Evolutionary conservation across 2,888 invertebrate species (phyloP), one percentile per base, ranked within the genome.

Genomic region (Temnothorax unifasciatus): DNA sequence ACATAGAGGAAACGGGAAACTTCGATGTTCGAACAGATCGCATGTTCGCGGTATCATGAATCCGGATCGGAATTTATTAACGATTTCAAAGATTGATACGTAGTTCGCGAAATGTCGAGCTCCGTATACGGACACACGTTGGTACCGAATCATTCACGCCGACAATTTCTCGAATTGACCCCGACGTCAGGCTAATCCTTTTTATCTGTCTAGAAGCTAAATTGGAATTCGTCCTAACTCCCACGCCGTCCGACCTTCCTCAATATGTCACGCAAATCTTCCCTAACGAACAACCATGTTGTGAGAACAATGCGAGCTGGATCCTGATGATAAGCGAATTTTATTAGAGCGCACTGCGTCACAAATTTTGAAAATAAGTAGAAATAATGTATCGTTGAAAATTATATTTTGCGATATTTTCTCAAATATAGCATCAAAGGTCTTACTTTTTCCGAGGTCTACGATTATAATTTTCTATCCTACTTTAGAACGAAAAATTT

Each of bases 131-230:
- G 86, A 75, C 29, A 90, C 88, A 76, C 52, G 85, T 81, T 90
- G 90, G 88, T 52, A 90, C 90, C 88, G 83, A 86, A 76, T 88
- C 83, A 90, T 86, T 90, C 76, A 85, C 88, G 73, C 85, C 73
- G 59, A 73, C 73, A 82, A 84, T 84, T 71, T 71, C 79, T 59
- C 76, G 52, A 82, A 82, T 79, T 38, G 84, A 18, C 34, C 74
- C 52, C 68, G 59, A 66, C 57, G 54, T 34, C 34, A 63, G 81
- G 81, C 71, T 71, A 59, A 38, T 63, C 44, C 86, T 83, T 79
- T 85, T 85, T 74, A 83, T 86, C 66, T 38, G 66, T 54, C 82
- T 29, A 44, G 66, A 15, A 29, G 41, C 38, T 29, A 74, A 84
- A 86, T 75, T 81, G 83, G 75, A 66, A 79, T 68, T 87, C 66